A percentile compares a stretch with the other conserved stretches of the same genome.
Evolutionary conservation across 1,140 invertebrate genomes (phyloP).

Genomic region (Drosophila pseudoananassae): DNA sequence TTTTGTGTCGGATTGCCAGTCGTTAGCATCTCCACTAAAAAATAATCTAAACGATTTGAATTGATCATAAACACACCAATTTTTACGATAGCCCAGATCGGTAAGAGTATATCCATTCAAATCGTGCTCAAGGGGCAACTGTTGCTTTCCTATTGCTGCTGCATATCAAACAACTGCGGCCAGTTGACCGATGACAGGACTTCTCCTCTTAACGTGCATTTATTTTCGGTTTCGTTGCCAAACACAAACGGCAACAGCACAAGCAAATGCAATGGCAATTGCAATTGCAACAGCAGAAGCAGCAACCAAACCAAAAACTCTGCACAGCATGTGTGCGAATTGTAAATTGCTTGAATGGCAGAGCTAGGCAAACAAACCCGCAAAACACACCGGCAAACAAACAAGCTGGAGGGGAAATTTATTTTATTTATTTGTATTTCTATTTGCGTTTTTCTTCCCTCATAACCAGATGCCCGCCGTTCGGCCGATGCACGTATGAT

Average conservation of each 20-base stretch:
- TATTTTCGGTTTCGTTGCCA: conserved; percentile 76
- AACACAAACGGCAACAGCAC: conserved; percentile 37
- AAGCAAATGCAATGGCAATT: conserved; percentile 24
- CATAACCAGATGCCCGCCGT: conserved; percentile 55
- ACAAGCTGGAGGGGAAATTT: conserved; percentile 64
- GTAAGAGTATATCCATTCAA: conserved; percentile 23
- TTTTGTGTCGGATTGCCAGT: not conserved
- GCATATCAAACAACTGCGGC: conserved; percentile 75
- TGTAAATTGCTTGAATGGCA: conserved; percentile 74
- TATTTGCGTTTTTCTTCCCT: conserved; percentile 62
- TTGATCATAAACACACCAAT: not conserved
- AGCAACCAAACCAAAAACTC: conserved; percentile 25
- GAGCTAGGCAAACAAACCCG: conserved; percentile 47
- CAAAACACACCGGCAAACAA: conserved; percentile 49
- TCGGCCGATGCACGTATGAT: conserved; percentile 52
- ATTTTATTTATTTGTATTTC: conserved; percentile 65
- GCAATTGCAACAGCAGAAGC: conserved; percentile 17
- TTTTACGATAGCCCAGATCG: not conserved
- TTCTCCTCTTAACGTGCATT: conserved; percentile 69
- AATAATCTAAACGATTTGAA: not conserved
- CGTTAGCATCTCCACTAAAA: not conserved
- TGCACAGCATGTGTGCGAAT: conserved; percentile 78
- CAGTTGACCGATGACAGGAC: conserved; percentile 76
- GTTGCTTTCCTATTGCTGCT: conserved; percentile 39
- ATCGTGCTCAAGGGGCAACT: conserved; percentile 54